Base-by-base conservation (phyloP, 2,113 vertebrate species). In the Entosphenus tridentatus region DNA sequence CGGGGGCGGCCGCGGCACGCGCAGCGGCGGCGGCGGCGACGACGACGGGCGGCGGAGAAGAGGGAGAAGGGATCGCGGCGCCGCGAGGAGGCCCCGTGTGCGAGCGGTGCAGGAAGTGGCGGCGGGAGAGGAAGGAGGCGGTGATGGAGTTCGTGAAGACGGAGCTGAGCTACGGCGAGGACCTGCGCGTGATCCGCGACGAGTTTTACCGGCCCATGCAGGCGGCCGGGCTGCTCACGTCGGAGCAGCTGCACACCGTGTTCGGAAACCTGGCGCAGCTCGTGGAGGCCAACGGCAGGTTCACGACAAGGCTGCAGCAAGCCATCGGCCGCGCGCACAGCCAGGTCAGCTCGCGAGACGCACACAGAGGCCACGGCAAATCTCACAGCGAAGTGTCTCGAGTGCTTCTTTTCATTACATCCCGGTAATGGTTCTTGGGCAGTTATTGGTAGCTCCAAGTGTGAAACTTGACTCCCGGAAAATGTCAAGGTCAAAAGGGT, bases 121-220 rank as follows among this genome's bases (percentile, higher is more conserved):
- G 88, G 69, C 86, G 79, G 0, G 87, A 92, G 74, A 81, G 86
- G 18, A 90, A 90, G 69, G 88, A 92, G 72, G 85, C 88, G 65
- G 82, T 89, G 72, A 74, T 89, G 77, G 88, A 95, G 78, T 90
- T 92, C 57, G 81, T 95, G 70, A 87, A 87, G 74, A 91, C 86
- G 0, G 87, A 95, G 78, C 80, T 81, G 12, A 90, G 87, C 76
- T 90, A 86, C 1, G 81, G 85, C 11, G 86, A 88, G 72, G 84
- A 87, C 77, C 80, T 86, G 70, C 78, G 85, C 11, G 88, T 89
- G 75, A 89, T 91, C 72, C 85, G 82, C 72, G 83, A 88, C 80
- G 86, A 88, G 71, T 89, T 91, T 72, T 87, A 87, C 75, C 78
- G 85, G 69, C 87, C 85, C 68, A 91, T 89, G 83, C 83, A 89